Conservation (phyloP, 2,113 vertebrate genomes). For the Calidris pygmaea region DNA sequence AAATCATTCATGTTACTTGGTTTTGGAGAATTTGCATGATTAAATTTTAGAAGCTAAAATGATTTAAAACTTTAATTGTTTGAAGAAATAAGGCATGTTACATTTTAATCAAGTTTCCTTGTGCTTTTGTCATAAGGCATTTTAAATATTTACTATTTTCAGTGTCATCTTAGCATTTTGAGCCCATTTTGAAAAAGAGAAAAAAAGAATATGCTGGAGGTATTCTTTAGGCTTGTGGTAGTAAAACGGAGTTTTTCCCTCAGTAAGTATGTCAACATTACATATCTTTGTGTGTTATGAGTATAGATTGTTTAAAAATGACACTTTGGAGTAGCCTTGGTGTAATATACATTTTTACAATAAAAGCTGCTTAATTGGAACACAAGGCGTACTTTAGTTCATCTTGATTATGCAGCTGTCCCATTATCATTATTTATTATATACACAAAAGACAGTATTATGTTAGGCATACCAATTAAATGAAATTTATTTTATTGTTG, state of each 20-base stretch:
- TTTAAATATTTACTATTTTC: not conserved
- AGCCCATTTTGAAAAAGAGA: not conserved
- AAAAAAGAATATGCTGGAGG: not conserved
- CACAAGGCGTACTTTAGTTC: not conserved
- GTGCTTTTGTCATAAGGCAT: not conserved
- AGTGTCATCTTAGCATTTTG: not conserved
- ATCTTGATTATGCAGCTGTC: constrained; percentile 10
- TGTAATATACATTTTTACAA: not conserved
- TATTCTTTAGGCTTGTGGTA: not conserved
- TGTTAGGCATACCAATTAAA: not conserved
- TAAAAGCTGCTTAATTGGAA: constrained; percentile 12
- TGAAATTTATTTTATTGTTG: constrained; percentile 9
- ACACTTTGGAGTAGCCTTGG: not conserved
- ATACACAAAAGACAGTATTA: not conserved
- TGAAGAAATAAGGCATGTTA: not conserved
- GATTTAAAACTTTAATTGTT: not conserved
- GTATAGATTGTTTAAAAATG: not conserved
- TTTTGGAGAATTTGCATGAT: not conserved
- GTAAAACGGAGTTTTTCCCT: not conserved
- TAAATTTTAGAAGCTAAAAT: not conserved
- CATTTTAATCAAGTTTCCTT: not conserved
- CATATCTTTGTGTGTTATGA: not conserved
- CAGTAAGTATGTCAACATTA: not conserved
- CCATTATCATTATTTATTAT: constrained; percentile 22
- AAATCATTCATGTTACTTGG: not conserved